Percentiles rank a stretch among this genome's conserved stretches.
Conservation (phyloP, 2,888 invertebrate genomes). For the Heteromyza rotundicornis region DNA sequence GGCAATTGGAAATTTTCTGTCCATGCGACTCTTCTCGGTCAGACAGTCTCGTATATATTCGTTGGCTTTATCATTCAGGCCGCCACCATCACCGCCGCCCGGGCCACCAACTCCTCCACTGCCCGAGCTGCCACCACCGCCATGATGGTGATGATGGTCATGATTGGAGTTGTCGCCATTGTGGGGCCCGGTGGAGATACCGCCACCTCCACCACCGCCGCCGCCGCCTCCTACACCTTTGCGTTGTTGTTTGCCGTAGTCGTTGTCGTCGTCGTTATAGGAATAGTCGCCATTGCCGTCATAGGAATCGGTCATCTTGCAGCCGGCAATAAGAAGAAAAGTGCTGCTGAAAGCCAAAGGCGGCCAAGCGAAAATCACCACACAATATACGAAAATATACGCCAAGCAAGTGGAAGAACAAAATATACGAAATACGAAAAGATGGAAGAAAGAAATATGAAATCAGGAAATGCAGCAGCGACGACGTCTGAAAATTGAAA, state of each 20-base stretch:
- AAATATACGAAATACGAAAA: no score
- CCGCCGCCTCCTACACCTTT: conserved; percentile 48
- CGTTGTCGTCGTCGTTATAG: conserved; percentile 58
- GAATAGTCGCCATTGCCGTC: conserved; percentile 62
- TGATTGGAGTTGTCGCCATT: conserved; percentile 54
- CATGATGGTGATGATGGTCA: conserved; percentile 45
- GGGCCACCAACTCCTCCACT: conserved; percentile 20
- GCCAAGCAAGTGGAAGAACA: no score
- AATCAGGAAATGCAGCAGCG: no score
- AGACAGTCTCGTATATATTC: conserved; percentile 80
- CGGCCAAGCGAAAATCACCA: no score
- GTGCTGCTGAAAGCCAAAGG: no score
- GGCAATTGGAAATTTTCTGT: conserved; percentile 74
- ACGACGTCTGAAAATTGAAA: no score
- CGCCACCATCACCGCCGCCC: conserved; percentile 53
- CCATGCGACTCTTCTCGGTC: conserved; percentile 73
- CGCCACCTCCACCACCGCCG: conserved; percentile 30
- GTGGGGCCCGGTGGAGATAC: conserved; percentile 35
- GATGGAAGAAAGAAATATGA: no score
- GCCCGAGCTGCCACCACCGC: conserved; percentile 51
- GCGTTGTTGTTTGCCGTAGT: conserved; percentile 55
- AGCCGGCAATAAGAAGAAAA: neutral
- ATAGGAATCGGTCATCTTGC: conserved; percentile 61
- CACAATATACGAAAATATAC: no score
- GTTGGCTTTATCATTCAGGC: conserved; percentile 73